phyloP scores from a whole-genome alignment of 2,888 invertebrate species.

The Anthophora plumipes region DNA sequence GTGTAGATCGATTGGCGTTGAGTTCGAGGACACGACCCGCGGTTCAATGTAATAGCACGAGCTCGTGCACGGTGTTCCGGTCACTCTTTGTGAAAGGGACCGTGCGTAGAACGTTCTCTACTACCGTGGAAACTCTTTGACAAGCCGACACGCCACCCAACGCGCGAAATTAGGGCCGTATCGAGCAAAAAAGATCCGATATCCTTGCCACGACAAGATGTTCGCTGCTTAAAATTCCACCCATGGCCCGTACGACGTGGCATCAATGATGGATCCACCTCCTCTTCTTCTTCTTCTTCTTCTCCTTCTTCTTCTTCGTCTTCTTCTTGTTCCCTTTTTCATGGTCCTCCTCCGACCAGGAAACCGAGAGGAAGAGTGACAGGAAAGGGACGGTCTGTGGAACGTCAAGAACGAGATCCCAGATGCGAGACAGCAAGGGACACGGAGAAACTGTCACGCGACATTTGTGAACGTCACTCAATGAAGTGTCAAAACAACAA shows the following conservation, averaged over 20 bases:
- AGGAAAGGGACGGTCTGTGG: constrained; percentile 40
- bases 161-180: constrained; percentile 80
- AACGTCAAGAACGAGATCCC: constrained; percentile 59
- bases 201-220: constrained; percentile 74
- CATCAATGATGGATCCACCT: constrained; percentile 80
- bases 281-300: constrained; percentile 49
- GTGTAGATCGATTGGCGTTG: constrained; percentile 35
- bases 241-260: constrained; percentile 73
- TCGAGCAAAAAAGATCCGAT: constrained; percentile 76
- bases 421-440: constrained; percentile 64
- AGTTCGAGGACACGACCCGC: constrained; percentile 49
- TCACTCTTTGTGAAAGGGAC: constrained; percentile 51
- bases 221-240: constrained; percentile 80
- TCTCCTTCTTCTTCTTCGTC: constrained; percentile 47
- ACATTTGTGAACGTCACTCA: constrained; percentile 74
- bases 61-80: constrained; percentile 53
- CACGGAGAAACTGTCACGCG: constrained; percentile 75
- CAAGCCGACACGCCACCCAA: constrained; percentile 81
- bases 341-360: constrained; percentile 46
- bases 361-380: constrained; percentile 46
- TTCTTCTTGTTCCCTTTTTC: constrained; percentile 55
- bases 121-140: constrained; percentile 73
- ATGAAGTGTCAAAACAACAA: constrained; percentile 76
- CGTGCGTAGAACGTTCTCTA: constrained; percentile 48
- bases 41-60: constrained; percentile 51